A percentile compares a stretch with the other conserved stretches of the same genome.
phyloP scores from a whole-genome alignment of 1,140 invertebrate species.

The Hermatobates lingyangjiaoensis region DNA sequence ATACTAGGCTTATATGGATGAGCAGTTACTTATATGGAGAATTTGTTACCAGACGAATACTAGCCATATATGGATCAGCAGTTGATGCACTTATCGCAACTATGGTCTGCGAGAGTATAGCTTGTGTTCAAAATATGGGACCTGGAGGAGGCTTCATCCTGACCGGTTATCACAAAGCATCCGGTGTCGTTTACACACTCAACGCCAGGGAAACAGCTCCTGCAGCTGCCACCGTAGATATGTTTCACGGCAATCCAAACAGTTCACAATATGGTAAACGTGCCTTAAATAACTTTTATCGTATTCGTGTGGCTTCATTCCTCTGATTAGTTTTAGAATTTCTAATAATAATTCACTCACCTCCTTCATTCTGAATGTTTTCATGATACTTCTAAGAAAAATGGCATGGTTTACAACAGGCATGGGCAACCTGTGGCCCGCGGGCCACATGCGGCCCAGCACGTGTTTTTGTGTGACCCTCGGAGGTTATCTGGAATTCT shows the following conservation, averaged over 20 bases:
- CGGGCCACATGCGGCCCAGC: too few species aligned
- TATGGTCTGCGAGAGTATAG: conserved; percentile 62
- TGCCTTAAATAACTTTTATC: too few species aligned
- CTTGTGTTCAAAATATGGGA: conserved; percentile 62
- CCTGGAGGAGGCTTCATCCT: conserved; percentile 67
- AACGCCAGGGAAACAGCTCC: conserved; percentile 56
- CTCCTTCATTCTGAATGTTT: too few species aligned
- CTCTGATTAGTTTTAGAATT: too few species aligned
- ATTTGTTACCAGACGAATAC: conserved; percentile 29
- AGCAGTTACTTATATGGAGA: conserved; percentile 2
- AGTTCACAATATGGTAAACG: conserved; percentile 29
- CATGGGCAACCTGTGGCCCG: too few species aligned
- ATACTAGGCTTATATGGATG: too few species aligned
- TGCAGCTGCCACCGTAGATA: conserved; percentile 29
- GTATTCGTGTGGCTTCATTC: too few species aligned
- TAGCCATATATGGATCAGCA: conserved; percentile 49
- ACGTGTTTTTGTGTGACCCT: too few species aligned
- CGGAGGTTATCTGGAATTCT: too few species aligned
- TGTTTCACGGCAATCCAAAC: conserved; percentile 35
- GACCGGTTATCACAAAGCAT: conserved; percentile 45
- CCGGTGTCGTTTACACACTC: conserved; percentile 27
- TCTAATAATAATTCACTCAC: too few species aligned
- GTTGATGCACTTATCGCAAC: conserved; percentile 66
- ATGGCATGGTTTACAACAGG: too few species aligned
- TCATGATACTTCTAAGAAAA: too few species aligned